A percentile compares a stretch with the other conserved stretches of the same genome.
These are phyloP conservation scores for Seira sanloemensis DNA, from an alignment of 2,888 invertebrate genomes.

Conservation along the genomic window DNA sequence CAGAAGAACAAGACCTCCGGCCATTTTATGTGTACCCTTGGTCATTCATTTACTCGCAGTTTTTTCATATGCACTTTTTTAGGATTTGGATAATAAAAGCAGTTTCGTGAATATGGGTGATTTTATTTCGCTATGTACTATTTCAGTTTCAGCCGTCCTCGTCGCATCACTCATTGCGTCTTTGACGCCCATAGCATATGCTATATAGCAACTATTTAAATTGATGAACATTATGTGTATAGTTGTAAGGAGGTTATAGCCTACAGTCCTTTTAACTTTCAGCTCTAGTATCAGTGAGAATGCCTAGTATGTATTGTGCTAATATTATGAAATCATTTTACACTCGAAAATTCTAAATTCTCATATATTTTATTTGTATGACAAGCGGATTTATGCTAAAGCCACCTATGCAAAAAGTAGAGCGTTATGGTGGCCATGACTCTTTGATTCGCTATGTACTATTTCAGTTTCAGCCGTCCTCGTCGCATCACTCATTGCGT, in stretches of 20 bases:
- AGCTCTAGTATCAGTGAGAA: too few species aligned
- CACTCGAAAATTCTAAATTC: constrained; percentile 19
- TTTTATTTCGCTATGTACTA: neutral
- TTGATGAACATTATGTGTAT: neutral
- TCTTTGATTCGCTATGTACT: neutral
- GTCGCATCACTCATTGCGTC: neutral
- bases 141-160: neutral
- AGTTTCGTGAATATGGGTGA: too few species aligned
- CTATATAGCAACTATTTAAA: neutral
- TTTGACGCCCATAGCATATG: too few species aligned
- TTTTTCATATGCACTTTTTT: too few species aligned
- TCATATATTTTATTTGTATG: constrained; percentile 48
- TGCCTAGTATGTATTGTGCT: too few species aligned
- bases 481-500: neutral
- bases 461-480: neutral
- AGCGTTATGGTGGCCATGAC: neutral
- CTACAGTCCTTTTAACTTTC: neutral
- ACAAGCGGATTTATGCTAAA: constrained; percentile 42
- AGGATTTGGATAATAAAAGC: too few species aligned
- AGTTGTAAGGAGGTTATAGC: neutral
- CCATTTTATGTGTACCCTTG: too few species aligned
- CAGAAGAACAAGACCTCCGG: too few species aligned
- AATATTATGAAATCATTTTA: constrained; percentile 51
- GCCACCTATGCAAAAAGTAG: neutral
- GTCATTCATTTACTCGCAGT: too few species aligned